Percentiles rank a stretch among this genome's conserved stretches.
These are phyloP conservation scores for Corvus cornix DNA, from an alignment of 2,113 vertebrate genomes.

Conservation along the genomic window DNA sequence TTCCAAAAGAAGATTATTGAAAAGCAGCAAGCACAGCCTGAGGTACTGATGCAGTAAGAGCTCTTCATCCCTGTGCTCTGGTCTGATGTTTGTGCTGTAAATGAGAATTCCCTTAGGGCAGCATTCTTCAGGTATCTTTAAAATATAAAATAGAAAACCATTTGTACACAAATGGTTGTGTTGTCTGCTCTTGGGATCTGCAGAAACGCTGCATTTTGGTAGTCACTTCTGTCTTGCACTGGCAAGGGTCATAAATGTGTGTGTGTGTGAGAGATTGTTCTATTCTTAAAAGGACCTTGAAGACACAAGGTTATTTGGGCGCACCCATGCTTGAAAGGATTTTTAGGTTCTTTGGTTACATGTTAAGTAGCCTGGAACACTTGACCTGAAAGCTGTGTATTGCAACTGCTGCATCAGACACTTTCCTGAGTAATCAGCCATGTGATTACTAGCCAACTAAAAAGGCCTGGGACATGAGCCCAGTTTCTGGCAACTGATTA, in stretches of 20 bases:
- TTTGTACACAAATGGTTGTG: background rate
- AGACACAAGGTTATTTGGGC: background rate
- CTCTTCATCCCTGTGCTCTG: background rate
- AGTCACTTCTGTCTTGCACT: background rate
- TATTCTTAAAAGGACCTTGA: background rate
- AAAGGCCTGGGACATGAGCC: background rate
- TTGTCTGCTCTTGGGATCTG: background rate
- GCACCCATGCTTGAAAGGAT: background rate
- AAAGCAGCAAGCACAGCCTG: background rate
- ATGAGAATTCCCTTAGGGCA: background rate
- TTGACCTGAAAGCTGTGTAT: background rate
- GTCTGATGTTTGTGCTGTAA: background rate
- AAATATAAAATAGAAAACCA: background rate
- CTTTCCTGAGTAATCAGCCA: background rate
- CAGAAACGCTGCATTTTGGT: background rate
- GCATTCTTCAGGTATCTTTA: background rate
- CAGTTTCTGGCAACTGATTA: background rate
- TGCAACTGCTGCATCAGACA: background rate
- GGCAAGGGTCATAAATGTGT: background rate
- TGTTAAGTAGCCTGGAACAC: background rate
- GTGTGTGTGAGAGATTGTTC: background rate
- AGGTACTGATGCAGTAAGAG: background rate
- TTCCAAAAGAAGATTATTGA: background rate
- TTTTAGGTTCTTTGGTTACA: background rate
- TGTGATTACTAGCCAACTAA: background rate